A percentile compares a stretch with the other conserved stretches of the same genome.
Conservation (phyloP, 2,113 vertebrate species). For the Pitta sordida region DNA sequence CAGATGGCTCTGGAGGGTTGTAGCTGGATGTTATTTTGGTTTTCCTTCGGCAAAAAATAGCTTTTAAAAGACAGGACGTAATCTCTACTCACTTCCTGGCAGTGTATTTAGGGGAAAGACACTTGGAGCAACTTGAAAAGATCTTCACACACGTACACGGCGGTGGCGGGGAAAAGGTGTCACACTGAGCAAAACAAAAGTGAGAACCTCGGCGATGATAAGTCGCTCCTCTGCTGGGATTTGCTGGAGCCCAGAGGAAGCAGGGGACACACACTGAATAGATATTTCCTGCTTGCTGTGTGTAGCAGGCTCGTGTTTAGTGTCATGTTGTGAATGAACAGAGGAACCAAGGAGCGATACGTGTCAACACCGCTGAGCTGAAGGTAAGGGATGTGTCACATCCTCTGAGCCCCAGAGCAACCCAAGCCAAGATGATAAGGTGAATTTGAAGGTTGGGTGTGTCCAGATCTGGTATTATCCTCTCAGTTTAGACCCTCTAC, state of each 20-base stretch:
- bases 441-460: neutral
- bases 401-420: constrained; percentile 10
- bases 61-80: constrained; percentile 64
- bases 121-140: constrained; percentile 56
- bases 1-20: constrained; percentile 60
- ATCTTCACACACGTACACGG: constrained; percentile 55
- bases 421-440: constrained; percentile 1
- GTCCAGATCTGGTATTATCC: neutral
- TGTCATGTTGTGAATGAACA: constrained; percentile 52
- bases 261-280: constrained; percentile 23
- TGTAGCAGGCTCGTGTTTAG: constrained; percentile 26
- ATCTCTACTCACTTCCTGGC: constrained; percentile 62
- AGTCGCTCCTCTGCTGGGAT: constrained; percentile 42
- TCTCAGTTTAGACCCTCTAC: neutral
- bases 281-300: constrained; percentile 54
- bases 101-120: constrained; percentile 58
- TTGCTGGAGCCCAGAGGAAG: constrained; percentile 53
- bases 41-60: constrained; percentile 67
- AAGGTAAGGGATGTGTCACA: constrained; percentile 54
- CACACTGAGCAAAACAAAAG: constrained; percentile 66
- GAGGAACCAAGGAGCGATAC: constrained; percentile 30
- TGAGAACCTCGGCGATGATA: constrained; percentile 17
- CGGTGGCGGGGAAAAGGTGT: constrained; percentile 52
- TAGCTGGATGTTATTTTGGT: constrained; percentile 57
- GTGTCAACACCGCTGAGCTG: neutral